Base-by-base conservation (phyloP, 2,888 invertebrate genomes). In the Ochropleura leucogaster region DNA sequence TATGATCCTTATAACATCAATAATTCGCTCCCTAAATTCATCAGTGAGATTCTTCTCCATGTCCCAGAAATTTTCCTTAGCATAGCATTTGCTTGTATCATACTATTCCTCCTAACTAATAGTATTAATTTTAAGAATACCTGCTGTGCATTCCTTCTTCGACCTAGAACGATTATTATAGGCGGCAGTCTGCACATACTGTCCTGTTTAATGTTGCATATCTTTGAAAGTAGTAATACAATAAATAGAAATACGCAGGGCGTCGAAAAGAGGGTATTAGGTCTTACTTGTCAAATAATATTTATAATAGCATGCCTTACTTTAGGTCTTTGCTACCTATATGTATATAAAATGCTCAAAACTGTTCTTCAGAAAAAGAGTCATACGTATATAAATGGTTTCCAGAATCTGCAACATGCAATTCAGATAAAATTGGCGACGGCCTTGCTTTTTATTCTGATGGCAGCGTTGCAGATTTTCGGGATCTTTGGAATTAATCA, bases 1-100 rank as follows among this genome's bases (percentile, higher is more conserved):
- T 98, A 99, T 91, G 99, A 99, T 94, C 98, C 99, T 0, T 99
- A 99, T 92, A 99, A 99, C 90, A 97, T 98, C n/a, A 97, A 98
- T 79, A 97, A 97, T 79, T 98, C 98, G 0, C 97, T 99, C 90
- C 98, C 98, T 76, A 95, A 97, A 65, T 98, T 98, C 78, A 95
- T 98, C 51, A 98, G 98, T 70, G 98, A 98, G 90, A 97, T 99
- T 68, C 94, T 99, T 57, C 97, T 98, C 81, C 98, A 98, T 90
- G 97, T 98, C 74, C 98, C 98, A 0, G 98, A 98, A 80, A 99
- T 99, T 80, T 97, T 99, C 88, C 94, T 99, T 53, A 98, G 98
- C 40, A 98, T 99, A n/a, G 98, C 98, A 0, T 99, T 99, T 93
- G 98, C 98, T 63, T 97, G 99, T 70, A 97, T 99, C 46, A 98